Percentiles rank a stretch among this genome's conserved stretches.
These are phyloP conservation scores for Ceratoteleas bidentatus DNA, from an alignment of 1,140 invertebrate species.

Conservation along the genomic window DNA sequence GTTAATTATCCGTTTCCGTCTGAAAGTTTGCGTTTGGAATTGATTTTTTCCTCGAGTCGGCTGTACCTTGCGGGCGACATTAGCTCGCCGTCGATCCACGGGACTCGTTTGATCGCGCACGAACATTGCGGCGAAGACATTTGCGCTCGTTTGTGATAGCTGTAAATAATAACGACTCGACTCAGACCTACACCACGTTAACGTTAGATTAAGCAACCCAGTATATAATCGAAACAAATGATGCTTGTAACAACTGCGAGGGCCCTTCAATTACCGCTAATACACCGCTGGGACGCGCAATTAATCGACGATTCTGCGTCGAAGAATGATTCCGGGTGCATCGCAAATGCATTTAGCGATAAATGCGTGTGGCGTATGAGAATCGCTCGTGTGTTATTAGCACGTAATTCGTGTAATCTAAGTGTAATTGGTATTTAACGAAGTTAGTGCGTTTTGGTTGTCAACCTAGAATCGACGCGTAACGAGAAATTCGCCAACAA, in stretches of 20 bases:
- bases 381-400: conserved; percentile 55
- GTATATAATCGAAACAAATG: conserved; percentile 40
- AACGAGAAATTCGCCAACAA: conserved; percentile 32
- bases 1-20: conserved; percentile 36
- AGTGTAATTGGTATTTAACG: conserved; percentile 60
- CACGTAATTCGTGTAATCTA: conserved; percentile 57
- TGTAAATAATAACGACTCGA: conserved; percentile 49
- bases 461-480: conserved; percentile 25
- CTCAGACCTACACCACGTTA: conserved; percentile 35
- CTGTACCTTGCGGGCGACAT: background rate
- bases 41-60: conserved; percentile 30
- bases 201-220: conserved; percentile 32
- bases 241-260: conserved; percentile 53
- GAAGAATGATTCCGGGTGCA: conserved; percentile 48
- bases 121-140: conserved; percentile 9
- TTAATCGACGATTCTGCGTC: conserved; percentile 47
- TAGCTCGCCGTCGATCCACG: conserved; percentile 7
- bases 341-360: conserved; percentile 44
- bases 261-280: conserved; percentile 25
- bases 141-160: conserved; percentile 44
- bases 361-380: conserved; percentile 36
- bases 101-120: conserved; percentile 11
- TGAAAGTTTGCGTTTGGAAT: conserved; percentile 28
- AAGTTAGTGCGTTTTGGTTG: conserved; percentile 52
- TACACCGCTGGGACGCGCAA: conserved; percentile 30